Conservation (phyloP, 2,888 invertebrate genomes). For the Serripes groenlandicus region DNA sequence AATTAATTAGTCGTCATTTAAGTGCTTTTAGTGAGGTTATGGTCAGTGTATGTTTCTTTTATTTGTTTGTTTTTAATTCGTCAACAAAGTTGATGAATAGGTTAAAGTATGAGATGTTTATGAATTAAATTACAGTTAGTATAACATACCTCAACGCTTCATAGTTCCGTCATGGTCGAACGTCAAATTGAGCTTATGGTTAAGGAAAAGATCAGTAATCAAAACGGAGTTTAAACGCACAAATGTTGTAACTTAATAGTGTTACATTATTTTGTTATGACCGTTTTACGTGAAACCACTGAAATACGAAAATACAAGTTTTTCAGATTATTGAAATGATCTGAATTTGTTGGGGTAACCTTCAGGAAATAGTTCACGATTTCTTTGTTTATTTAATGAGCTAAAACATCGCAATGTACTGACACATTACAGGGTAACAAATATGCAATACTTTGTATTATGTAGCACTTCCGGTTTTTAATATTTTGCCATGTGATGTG, state of each 20-base stretch:
- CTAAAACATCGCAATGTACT: not conserved
- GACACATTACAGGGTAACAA: not conserved
- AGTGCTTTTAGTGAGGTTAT: not conserved
- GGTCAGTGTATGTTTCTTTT: not conserved
- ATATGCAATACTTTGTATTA: slow-evolving; percentile 1
- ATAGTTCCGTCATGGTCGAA: too few relatives aligned
- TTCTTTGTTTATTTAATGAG: not conserved
- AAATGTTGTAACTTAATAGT: not conserved
- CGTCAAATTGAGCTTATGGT: too few relatives aligned
- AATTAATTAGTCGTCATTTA: too few relatives aligned
- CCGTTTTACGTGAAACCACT: not conserved
- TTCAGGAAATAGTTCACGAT: too few relatives aligned
- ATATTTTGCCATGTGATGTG: too few relatives aligned
- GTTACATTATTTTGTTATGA: not conserved
- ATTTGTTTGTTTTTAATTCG: slow-evolving; percentile 7
- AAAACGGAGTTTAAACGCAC: too few relatives aligned
- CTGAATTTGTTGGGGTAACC: too few relatives aligned
- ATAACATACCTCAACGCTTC: too few relatives aligned
- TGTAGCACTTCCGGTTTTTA: not conserved
- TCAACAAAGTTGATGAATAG: slow-evolving; percentile 11
- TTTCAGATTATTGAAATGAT: too few relatives aligned
- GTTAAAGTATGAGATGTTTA: not conserved
- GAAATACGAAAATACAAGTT: too few relatives aligned
- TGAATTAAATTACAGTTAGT: not conserved
- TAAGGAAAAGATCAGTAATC: too few relatives aligned